Conservation (phyloP, 2,113 vertebrate genomes). For the Anolis carolinensis region DNA sequence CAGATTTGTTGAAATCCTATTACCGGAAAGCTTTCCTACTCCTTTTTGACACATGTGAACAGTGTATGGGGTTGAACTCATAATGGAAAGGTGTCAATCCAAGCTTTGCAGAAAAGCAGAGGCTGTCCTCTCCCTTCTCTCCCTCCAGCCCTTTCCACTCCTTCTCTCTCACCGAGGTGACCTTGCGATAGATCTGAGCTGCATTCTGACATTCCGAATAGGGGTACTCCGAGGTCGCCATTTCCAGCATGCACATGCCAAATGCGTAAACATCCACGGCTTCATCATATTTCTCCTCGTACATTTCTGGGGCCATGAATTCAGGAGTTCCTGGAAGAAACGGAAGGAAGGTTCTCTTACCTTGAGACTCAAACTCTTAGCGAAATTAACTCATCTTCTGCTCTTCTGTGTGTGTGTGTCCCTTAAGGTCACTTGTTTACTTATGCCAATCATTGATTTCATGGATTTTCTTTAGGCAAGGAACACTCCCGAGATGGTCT, state of each 20-base stretch:
- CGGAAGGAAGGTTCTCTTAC: accelerated
- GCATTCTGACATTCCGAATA: slow-evolving; percentile 99
- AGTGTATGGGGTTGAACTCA: not conserved
- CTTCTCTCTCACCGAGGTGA: slow-evolving; percentile 85
- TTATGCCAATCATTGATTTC: too few species aligned
- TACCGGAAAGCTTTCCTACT: not conserved
- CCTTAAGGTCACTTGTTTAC: too few species aligned
- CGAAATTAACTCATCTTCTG: not conserved
- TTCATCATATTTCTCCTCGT: slow-evolving; percentile 97
- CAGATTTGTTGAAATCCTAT: not conserved
- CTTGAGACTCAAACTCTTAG: slow-evolving; percentile 23
- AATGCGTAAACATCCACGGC: slow-evolving; percentile 97
- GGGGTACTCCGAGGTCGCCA: slow-evolving; percentile 97
- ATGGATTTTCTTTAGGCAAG: too few species aligned
- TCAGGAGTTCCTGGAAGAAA: slow-evolving; percentile 89
- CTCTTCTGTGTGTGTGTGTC: too few species aligned
- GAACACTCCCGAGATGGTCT: too few species aligned
- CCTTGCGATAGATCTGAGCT: slow-evolving; percentile 98
- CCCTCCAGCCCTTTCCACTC: too few species aligned
- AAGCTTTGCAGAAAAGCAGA: not conserved
- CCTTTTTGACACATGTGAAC: not conserved
- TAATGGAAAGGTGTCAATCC: not conserved
- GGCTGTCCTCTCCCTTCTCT: slow-evolving; percentile 52
- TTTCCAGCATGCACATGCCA: slow-evolving; percentile 99
- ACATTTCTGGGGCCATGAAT: slow-evolving; percentile 99